These are phyloP conservation scores for Drosophila nebulosa DNA, from an alignment of 1,140 invertebrate genomes.

Conservation along the genomic window DNA sequence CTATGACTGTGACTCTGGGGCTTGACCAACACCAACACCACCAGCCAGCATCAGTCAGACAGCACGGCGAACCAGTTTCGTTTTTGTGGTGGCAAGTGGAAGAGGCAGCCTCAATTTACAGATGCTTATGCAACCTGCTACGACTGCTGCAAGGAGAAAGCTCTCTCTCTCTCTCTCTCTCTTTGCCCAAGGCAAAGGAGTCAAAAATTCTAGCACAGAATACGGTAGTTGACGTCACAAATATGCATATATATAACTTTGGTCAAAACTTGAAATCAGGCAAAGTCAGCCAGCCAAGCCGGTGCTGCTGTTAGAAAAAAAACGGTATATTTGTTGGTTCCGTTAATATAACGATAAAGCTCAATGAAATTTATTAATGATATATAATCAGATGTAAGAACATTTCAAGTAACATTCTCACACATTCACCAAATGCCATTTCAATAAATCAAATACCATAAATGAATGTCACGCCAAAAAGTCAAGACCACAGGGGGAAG, in stretches of 20 bases:
- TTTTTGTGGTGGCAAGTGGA: not conserved
- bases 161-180: too few relatives aligned
- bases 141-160: slow-evolving; percentile 17
- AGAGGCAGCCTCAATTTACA: slow-evolving; percentile 13
- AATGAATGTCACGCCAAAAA: not conserved
- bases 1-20: not conserved
- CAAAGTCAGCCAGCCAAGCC: too few relatives aligned
- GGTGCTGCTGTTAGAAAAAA: not conserved
- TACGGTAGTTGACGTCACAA: slow-evolving; percentile 50
- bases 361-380: not conserved
- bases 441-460: not conserved
- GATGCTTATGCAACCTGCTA: slow-evolving; percentile 33
- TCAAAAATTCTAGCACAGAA: slow-evolving; percentile 41
- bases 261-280: not conserved
- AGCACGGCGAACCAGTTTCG: slow-evolving; percentile 31
- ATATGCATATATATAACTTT: too few relatives aligned
- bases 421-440: not conserved
- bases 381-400: not conserved
- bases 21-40: not conserved
- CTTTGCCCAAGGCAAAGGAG: too few relatives aligned
- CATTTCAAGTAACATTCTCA: too few relatives aligned
- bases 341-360: not conserved
- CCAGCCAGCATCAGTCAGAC: not conserved
- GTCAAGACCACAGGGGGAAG: not conserved
- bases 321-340: not conserved